phyloP scores from a whole-genome alignment of 2,888 invertebrate genomes.

The Didymodactylos carnosus region DNA sequence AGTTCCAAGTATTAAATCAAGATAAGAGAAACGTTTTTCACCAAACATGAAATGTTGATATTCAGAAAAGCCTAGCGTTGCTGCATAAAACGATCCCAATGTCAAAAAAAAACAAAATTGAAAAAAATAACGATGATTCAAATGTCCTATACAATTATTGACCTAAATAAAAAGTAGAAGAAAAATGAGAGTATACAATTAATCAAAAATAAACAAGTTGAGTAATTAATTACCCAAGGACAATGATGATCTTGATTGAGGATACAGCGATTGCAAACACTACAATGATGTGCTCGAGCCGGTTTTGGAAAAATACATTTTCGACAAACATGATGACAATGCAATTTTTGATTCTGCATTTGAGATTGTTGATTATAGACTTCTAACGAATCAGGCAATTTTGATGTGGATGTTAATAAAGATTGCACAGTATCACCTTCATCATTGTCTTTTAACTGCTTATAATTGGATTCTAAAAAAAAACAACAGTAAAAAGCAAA shows the following conservation, averaged over 20 bases:
- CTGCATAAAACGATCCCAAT: slow-evolving; percentile 47
- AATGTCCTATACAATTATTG: slow-evolving; percentile 85
- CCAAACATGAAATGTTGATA: slow-evolving; percentile 24
- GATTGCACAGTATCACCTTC: too few species aligned
- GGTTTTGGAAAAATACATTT: slow-evolving; percentile 84
- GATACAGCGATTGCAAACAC: slow-evolving; percentile 71
- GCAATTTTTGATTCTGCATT: not conserved
- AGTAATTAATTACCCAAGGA: slow-evolving; percentile 44
- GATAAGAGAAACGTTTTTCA: not conserved
- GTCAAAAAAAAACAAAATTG: slow-evolving; percentile 77
- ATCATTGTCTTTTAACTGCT: too few species aligned
- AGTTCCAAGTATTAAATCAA: not conserved
- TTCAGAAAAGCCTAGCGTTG: slow-evolving; percentile 30
- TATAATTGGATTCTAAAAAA: not conserved
- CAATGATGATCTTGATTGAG: slow-evolving; percentile 91
- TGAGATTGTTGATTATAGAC: too few species aligned
- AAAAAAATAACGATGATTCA: slow-evolving; percentile 78
- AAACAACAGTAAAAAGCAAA: not conserved
- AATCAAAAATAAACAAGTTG: slow-evolving; percentile 19
- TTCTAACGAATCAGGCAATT: too few species aligned
- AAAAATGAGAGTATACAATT: not conserved
- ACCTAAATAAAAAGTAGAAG: slow-evolving; percentile 54
- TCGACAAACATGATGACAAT: slow-evolving; percentile 43
- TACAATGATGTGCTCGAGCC: slow-evolving; percentile 80
- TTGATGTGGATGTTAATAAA: too few species aligned